Evolutionary conservation across 2,888 invertebrate genomes (phyloP), one percentile per base, ranked within the genome.

Genomic region (Folsomia candida): DNA sequence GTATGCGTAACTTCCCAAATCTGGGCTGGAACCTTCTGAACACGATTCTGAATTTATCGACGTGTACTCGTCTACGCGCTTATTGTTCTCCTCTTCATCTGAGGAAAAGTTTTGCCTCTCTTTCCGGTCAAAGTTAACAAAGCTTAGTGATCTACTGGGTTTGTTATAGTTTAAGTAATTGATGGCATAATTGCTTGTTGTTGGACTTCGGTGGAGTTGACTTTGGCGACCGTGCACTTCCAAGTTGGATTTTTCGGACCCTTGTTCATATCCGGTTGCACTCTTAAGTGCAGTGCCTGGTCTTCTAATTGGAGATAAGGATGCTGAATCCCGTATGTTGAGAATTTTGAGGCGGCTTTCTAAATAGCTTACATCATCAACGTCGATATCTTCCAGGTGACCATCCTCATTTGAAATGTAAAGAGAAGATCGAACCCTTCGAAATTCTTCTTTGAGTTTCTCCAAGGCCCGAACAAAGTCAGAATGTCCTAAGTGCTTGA

Each of bases 381-480:
- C n/a, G n/a, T n/a, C n/a, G n/a, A n/a, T n/a, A n/a, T 29, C 64
- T 64, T 68, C 67, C 51, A 47, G 62, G 26, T 63, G 2, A 18
- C 58, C 54, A 29, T 54, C 71, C 20, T 72, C 73, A 26, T 76
- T 75, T 54, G 54, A 54, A 20, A 4, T 54, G 58, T 75, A 75
- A 4, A 79, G 51, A 14, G 68, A 71, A 18, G 78, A 71, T 61
- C 79, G 68, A 68, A 77, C 77, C 47, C 74, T 70, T 0, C 79
- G 72, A 69, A 79, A 79, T 54, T 79, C 79, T 65, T 78, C 79
- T 61, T 79, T 79, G 1, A 79, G 69, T 37, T 58, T 71, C 59
- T 79, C 79, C n/a, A 79, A 57, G 25, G 75, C 77, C 27, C 77
- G 76, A 27, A 79, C 78, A 62, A 79, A 79, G 20, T 79, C 79